A percentile compares a stretch with the other conserved stretches of the same genome.
Conservation (phyloP, 2,797 vertebrate species). For the Gastrophryne carolinensis region DNA sequence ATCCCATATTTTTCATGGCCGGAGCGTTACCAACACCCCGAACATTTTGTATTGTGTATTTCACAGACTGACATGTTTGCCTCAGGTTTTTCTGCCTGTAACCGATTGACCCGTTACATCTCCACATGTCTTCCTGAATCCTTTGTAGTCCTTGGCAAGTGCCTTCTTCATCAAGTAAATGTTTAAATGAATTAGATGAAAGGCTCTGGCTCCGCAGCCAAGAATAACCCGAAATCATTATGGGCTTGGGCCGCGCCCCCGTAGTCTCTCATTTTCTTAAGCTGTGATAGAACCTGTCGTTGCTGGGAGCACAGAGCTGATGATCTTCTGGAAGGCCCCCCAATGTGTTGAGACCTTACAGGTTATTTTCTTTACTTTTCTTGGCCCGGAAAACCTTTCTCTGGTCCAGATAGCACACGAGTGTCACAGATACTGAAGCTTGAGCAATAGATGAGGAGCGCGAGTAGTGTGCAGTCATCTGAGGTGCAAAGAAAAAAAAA, state of each 20-base stretch:
- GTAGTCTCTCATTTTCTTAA: neutral
- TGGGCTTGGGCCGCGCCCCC: neutral
- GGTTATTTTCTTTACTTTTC: neutral
- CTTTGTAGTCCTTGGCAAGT: neutral
- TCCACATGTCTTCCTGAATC: neutral
- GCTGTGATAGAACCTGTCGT: neutral
- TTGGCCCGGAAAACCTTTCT: neutral
- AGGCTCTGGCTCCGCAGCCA: neutral
- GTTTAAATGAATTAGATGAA: neutral
- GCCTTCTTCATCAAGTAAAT: neutral
- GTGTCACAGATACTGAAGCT: constrained; percentile 6
- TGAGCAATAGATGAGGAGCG: too few relatives aligned
- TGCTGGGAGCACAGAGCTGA: neutral
- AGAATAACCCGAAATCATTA: constrained; percentile 31
- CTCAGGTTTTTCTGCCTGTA: neutral
- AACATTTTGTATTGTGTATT: neutral
- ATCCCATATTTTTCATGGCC: neutral
- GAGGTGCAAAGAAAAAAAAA: too few relatives aligned
- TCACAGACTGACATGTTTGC: neutral
- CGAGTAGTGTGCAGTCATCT: too few relatives aligned
- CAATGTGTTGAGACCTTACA: neutral
- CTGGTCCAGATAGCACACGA: constrained; percentile 13
- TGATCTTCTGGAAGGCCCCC: neutral
- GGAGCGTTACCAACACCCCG: neutral
- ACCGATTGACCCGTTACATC: neutral